A percentile compares a stretch with the other conserved stretches of the same genome.
phyloP scores from a whole-genome alignment of 2,113 vertebrate genomes.

The Crotalus helleri region DNA sequence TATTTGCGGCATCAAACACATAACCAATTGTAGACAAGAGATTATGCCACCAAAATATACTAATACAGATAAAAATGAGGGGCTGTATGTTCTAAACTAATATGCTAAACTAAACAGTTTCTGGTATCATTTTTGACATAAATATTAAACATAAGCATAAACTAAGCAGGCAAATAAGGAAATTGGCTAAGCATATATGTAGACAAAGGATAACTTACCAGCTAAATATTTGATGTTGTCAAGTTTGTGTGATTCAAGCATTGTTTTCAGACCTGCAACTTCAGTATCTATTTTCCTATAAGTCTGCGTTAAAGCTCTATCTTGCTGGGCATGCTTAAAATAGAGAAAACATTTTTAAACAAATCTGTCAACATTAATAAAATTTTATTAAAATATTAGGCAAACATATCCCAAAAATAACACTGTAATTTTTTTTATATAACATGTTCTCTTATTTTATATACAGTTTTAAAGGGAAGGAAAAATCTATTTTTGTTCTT shows the following conservation, averaged over 20 bases:
- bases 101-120: not conserved
- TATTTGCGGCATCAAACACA: not conserved
- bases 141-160: not conserved
- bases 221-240: constrained; percentile 97
- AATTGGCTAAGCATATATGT: not conserved
- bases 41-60: not conserved
- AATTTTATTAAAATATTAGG: not conserved
- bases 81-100: constrained; percentile 1
- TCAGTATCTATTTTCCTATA: constrained; percentile 96
- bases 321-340: constrained; percentile 85
- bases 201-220: constrained; percentile 72
- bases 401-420: not conserved
- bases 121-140: not conserved
- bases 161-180: not conserved
- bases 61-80: not conserved
- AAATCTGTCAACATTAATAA: not conserved
- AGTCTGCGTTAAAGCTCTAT: constrained; percentile 83
- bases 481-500: not conserved
- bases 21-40: not conserved
- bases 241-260: constrained; percentile 93
- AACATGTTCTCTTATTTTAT: not conserved
- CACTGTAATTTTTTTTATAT: not conserved
- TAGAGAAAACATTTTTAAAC: not conserved
- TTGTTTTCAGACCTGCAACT: constrained; percentile 92
- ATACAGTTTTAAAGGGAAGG: not conserved